phyloP scores from a whole-genome alignment of 1,140 invertebrate genomes.

The Oryzaephilus surinamensis region DNA sequence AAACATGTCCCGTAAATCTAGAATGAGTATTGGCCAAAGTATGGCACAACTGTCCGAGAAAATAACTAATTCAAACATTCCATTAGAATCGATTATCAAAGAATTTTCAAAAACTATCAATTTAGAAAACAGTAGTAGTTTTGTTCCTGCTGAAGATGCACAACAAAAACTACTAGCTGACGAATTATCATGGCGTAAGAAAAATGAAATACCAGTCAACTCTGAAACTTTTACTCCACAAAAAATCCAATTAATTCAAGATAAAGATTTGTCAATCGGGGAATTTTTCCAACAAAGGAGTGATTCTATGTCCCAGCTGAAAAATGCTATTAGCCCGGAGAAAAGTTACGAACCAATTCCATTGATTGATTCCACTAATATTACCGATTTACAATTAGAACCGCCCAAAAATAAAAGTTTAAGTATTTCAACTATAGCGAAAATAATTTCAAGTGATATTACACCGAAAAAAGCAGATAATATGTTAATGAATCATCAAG shows the following conservation, averaged over 20 bases:
- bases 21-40: constrained; percentile 4
- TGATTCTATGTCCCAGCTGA: no score
- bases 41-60: constrained; percentile 14
- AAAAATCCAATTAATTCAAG: constrained; percentile 5
- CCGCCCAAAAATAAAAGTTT: constrained; percentile 10
- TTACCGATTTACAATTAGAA: background rate
- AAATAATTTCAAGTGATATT: constrained; percentile 12
- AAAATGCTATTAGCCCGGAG: constrained; percentile 14
- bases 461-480: constrained; percentile 14
- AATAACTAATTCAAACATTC: constrained; percentile 5
- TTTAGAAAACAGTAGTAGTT: constrained; percentile 10
- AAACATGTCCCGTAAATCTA: background rate
- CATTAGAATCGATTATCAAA: constrained; percentile 16
- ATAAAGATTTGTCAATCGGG: constrained; percentile 24
- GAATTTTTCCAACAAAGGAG: constrained; percentile 24
- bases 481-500: constrained; percentile 14
- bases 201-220: constrained; percentile 20
- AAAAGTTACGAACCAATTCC: constrained; percentile 15
- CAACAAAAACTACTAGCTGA: constrained; percentile 17
- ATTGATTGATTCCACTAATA: constrained; percentile 14
- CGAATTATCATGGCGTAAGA: constrained; percentile 24
- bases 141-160: constrained; percentile 21
- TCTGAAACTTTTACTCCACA: constrained; percentile 6
- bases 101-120: constrained; percentile 13
- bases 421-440: constrained; percentile 17